phyloP scores from a whole-genome alignment of 1,140 invertebrate species.

The Megalopta genalis region DNA sequence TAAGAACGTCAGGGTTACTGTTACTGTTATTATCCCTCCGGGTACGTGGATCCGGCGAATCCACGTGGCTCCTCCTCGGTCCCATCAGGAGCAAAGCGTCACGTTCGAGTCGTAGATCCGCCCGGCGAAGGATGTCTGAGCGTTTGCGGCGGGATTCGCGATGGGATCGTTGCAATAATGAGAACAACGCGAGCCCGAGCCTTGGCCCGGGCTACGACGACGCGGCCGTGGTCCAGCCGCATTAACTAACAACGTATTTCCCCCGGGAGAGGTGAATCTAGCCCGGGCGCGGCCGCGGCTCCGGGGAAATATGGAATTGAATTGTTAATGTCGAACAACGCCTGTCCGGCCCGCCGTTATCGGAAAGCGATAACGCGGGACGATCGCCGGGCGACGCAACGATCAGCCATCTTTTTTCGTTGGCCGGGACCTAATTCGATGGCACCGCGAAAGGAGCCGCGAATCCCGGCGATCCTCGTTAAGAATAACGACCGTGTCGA shows the following conservation, averaged over 20 bases:
- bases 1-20: too few species aligned
- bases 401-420: not conserved
- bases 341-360: not conserved
- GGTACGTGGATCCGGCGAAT: not conserved
- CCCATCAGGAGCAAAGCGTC: not conserved
- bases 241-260: constrained; percentile 5
- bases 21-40: too few species aligned
- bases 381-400: not conserved
- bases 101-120: not conserved
- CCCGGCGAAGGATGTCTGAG: not conserved
- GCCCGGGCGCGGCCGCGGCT: not conserved
- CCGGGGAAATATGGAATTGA: not conserved
- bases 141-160: not conserved
- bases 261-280: not conserved
- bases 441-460: too few species aligned
- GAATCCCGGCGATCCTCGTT: too few species aligned
- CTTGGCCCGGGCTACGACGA: not conserved
- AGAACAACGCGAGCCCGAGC: not conserved
- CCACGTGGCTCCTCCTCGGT: not conserved
- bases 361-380: constrained; percentile 3
- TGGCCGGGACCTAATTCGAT: too few species aligned
- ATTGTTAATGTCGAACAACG: constrained; percentile 6
- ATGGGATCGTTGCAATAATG: not conserved
- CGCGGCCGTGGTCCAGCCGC: not conserved
- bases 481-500: too few species aligned